A percentile compares a stretch with the other conserved stretches of the same genome.
These are phyloP conservation scores for Noctua pronuba DNA, from an alignment of 2,888 invertebrate species.

Conservation along the genomic window DNA sequence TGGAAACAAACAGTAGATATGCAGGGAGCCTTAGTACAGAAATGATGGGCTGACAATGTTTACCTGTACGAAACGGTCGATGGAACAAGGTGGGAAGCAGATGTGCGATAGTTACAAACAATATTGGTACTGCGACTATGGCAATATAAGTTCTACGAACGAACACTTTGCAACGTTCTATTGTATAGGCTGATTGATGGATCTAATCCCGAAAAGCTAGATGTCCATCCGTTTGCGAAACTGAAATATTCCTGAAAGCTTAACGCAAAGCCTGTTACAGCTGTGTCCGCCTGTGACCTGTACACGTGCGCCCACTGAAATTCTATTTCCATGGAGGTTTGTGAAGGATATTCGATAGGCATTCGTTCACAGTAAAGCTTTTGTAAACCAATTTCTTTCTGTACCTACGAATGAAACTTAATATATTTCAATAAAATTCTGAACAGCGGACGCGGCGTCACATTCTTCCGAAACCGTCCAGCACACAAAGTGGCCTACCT, in stretches of 20 bases:
- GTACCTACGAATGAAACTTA: background rate
- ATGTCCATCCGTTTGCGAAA: background rate
- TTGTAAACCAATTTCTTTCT: background rate
- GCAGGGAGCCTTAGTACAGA: conserved; percentile 17
- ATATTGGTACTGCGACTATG: background rate
- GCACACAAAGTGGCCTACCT: conserved; percentile 39
- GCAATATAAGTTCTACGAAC: background rate
- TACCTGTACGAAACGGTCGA: conserved; percentile 13
- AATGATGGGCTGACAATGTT: conserved; percentile 26
- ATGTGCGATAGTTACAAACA: conserved; percentile 24
- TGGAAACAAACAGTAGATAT: background rate
- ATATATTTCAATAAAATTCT: conserved; percentile 4
- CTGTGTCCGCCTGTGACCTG: background rate
- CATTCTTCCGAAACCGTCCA: conserved; percentile 25
- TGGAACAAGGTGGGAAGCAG: conserved; percentile 15
- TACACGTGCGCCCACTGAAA: background rate
- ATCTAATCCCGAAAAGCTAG: background rate
- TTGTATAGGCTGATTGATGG: background rate
- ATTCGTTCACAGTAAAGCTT: conserved; percentile 21
- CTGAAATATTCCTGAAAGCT: background rate
- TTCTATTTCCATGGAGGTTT: background rate
- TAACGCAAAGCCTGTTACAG: background rate
- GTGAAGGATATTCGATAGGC: conserved; percentile 3
- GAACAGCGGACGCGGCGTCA: background rate
- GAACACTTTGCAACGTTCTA: background rate